Conservation (phyloP, 2,113 vertebrate species). For the Dicentrarchus labrax region DNA sequence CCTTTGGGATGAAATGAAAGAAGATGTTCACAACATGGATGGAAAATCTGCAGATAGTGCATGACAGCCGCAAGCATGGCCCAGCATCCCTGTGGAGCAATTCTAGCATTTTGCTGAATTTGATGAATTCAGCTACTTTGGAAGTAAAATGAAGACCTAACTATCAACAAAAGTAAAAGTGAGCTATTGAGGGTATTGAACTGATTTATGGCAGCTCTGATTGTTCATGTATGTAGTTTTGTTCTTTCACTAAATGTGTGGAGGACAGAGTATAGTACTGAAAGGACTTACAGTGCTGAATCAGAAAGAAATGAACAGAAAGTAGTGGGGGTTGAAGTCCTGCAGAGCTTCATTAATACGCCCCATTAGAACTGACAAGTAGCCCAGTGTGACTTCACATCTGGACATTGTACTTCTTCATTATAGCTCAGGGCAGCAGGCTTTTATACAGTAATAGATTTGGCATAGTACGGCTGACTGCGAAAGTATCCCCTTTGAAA, state of each 20-base stretch:
- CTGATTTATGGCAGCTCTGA: constrained; percentile 49
- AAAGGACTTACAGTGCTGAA: constrained; percentile 23
- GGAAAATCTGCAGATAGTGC: constrained; percentile 42
- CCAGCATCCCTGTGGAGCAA: constrained; percentile 24
- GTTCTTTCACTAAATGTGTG: constrained; percentile 48
- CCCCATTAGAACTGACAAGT: constrained; percentile 65
- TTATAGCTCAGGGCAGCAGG: constrained; percentile 36
- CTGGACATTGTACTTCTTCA: constrained; percentile 70
- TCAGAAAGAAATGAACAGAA: constrained; percentile 42
- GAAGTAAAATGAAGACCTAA: background rate
- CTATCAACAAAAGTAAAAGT: background rate
- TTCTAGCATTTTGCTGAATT: constrained; percentile 31
- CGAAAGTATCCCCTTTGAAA: constrained; percentile 38
- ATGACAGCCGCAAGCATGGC: constrained; percentile 18
- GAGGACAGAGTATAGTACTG: constrained; percentile 17
- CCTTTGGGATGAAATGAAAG: constrained; percentile 8
- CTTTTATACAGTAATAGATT: constrained; percentile 36
- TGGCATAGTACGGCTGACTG: constrained; percentile 38
- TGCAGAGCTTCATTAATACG: constrained; percentile 68
- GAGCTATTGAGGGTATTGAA: background rate
- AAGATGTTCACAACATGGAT: constrained; percentile 23
- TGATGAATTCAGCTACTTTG: constrained; percentile 24
- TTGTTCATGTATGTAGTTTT: constrained; percentile 48
- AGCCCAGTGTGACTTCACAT: constrained; percentile 70
- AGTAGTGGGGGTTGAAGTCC: constrained; percentile 42